Evolutionary conservation across 1,140 invertebrate genomes (phyloP), one percentile per base, ranked within the genome.

Genomic region (Globodera rostochiensis): DNA sequence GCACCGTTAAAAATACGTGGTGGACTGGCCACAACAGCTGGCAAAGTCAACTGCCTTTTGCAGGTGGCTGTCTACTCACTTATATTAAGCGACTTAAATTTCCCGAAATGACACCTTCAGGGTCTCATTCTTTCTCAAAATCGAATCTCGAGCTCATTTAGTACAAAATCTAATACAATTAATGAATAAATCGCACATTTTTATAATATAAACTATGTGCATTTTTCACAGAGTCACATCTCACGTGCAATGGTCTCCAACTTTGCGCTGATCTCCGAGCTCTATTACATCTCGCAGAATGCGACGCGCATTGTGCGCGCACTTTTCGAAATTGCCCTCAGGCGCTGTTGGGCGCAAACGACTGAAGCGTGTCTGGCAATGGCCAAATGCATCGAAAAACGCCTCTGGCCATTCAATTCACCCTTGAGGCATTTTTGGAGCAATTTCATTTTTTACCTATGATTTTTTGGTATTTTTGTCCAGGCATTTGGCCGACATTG

Each of bases 1-100:
- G 93, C 94, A 85, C 90, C 96, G 45, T 91, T 92, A 73, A 93
- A 94, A 0, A 92, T 92, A 77, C 94, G 95, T 19, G 94, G 93
- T 76, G 95, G 95, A 13, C 94, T 91, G 46, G 96, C 97, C 90
- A 96, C 96, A 90, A 92, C 95, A 53, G 92, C 95, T 87, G 96
- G 96, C 78, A 99, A 99, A 93, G 96, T 98, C 36, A 98, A 98
- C 90, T 96, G 98, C 87, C 91, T 99, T 6, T 92, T 99, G 81
- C 97, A 99, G 91, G 95, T 95, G 91, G 82, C 71, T 82, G 81
- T 45, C 36, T 36, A 36, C 36, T 36, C 36, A 36, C 36, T 36
- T 36, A 36, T 36, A 36, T 36, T 36, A 36, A 2, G 36, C 36
- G 36, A 2, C 36, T 36, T 36, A 36, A 36, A 36, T 36, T 36